phyloP scores from a whole-genome alignment of 2,888 invertebrate species.

The Andricus quercusramuli region DNA sequence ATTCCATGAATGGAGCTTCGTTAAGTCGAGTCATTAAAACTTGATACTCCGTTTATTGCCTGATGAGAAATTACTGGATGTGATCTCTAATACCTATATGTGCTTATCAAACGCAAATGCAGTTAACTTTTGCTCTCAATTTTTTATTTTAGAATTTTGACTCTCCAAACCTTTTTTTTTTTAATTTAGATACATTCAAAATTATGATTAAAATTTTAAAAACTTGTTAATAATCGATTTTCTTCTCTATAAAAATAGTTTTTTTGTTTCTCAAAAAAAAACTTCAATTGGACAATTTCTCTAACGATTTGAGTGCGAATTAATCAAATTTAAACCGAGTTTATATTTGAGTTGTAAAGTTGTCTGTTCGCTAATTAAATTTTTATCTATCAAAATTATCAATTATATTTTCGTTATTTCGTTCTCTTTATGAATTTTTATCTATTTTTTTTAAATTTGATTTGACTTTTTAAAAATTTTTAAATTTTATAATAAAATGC shows the following conservation, averaged over 20 bases:
- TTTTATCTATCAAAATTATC: not conserved
- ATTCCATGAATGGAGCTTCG: conserved; percentile 13
- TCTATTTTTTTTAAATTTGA: not conserved
- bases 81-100: not conserved
- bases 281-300: too few species aligned
- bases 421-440: not conserved
- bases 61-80: conserved; percentile 12
- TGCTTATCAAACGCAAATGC: not conserved
- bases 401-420: not conserved
- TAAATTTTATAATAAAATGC: too few species aligned
- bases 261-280: too few species aligned
- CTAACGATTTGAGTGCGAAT: not conserved
- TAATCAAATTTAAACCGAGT: not conserved
- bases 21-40: conserved; percentile 11
- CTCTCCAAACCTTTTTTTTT: too few species aligned
- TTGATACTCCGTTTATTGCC: conserved; percentile 6
- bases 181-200: too few species aligned
- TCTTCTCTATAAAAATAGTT: too few species aligned
- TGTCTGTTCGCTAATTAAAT: not conserved
- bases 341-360: not conserved
- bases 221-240: too few species aligned
- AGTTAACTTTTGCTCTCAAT: not conserved
- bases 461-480: too few species aligned
- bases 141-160: not conserved
- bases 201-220: too few species aligned